Base-by-base conservation (phyloP, 2,888 invertebrate species). In the Drosophila meridiana region DNA sequence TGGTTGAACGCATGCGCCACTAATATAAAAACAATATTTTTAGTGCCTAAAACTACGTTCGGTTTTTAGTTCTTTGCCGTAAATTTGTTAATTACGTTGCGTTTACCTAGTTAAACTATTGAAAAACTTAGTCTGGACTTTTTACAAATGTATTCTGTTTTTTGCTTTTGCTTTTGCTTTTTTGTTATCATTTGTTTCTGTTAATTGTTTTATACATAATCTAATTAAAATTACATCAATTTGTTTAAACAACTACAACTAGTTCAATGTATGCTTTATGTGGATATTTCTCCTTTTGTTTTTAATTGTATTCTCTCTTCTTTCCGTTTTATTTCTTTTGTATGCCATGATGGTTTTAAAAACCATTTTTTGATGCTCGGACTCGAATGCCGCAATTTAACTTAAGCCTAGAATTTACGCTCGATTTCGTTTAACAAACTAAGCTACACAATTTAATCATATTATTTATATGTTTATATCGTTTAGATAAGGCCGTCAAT, bases 401-500 rank as follows among this genome's bases (percentile, higher is more conserved):
- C 81, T 78, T 85, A 83, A 9, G 48, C 40, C 76, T 84, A 84
- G 28, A 70, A 82, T 71, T 82, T 85, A 82, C 71, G 73, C 70
- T 80, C 59, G 72, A 80, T 78, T 82, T 87, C 81, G 78, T 85
- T 87, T 87, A 86, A 86, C 87, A 87, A 85, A 82, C 86, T 86
- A 87, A 84, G 70, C 79, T 86, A 83, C 78, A 73, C 77, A 82
- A 81, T 85, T 82, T 82, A 83, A 79, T 81, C 77, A 81, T 82
- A 80, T 66, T 76, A 65, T 69, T 62, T 66, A 74, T 79, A 73
- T 86, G 69, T 84, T 83, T 83, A 84, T 84, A 83, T 86, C 86
- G 80, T 86, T 84, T 84, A 87, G 80, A 86, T 86, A 86, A 86
- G 85, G 85, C 85, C 85, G 87, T 85, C 85, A 85, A 85, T 85